Evolutionary conservation across 1,140 invertebrate species (phyloP).

Genomic region (Acromyrmex heyeri): DNA sequence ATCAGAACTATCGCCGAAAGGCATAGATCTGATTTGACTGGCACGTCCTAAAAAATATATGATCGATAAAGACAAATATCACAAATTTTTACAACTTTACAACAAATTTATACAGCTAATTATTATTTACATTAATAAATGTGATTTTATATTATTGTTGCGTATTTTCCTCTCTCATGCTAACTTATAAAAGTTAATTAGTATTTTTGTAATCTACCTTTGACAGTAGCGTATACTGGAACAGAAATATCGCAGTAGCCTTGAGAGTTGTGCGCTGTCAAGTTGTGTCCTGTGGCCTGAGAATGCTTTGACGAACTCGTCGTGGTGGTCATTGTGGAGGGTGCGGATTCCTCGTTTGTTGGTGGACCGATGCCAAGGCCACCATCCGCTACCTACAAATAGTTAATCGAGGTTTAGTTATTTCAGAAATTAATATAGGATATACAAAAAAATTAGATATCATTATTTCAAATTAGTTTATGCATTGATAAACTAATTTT

Average conservation of each 20-base stretch:
- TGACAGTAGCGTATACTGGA: slow-evolving; percentile 98
- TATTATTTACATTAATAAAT: not conserved
- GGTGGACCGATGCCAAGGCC: slow-evolving; percentile 88
- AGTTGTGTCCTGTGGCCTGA: slow-evolving; percentile 83
- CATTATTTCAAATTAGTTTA: not conserved
- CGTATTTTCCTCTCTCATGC: not conserved
- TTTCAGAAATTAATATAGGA: not conserved
- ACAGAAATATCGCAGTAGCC: slow-evolving; percentile 95
- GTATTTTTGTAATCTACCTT: slow-evolving; percentile 89
- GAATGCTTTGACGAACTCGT: slow-evolving; percentile 85
- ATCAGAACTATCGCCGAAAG: slow-evolving; percentile 98
- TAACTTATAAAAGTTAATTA: not conserved
- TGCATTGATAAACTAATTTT: not conserved
- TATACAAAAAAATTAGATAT: not conserved
- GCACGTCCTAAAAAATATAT: slow-evolving; percentile 90
- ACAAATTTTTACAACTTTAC: slow-evolving; percentile 32
- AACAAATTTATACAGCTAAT: not conserved
- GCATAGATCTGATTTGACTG: slow-evolving; percentile 97
- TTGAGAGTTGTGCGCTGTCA: slow-evolving; percentile 84
- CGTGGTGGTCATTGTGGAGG: slow-evolving; percentile 83
- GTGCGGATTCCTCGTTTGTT: slow-evolving; percentile 84
- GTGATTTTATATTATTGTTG: not conserved
- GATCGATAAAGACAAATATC: not conserved
- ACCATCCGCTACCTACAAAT: slow-evolving; percentile 92
- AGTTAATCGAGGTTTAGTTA: not conserved